Evolutionary conservation across 2,113 vertebrate species (phyloP).

Genomic region (Tyto alba): DNA sequence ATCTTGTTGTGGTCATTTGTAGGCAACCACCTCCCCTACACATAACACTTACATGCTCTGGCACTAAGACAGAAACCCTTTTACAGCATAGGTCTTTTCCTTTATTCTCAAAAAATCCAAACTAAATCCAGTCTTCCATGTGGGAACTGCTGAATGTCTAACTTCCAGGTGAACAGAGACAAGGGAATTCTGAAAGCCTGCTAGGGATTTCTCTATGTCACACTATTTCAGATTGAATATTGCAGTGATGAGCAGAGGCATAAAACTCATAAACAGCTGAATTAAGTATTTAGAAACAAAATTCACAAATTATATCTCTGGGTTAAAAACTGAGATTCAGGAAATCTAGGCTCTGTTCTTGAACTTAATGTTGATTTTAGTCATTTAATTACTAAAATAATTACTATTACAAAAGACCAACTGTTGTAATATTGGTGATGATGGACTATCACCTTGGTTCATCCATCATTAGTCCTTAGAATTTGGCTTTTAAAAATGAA

Average conservation of each 20-base stretch:
- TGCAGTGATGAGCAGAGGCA: neutral
- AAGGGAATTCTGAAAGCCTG: neutral
- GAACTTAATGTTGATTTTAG: neutral
- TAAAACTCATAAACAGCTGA: neutral
- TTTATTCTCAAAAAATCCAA: neutral
- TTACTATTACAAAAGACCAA: neutral
- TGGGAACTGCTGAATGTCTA: neutral
- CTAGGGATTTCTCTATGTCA: neutral
- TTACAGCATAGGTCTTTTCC: neutral
- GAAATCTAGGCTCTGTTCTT: neutral
- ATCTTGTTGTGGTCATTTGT: neutral
- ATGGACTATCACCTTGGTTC: neutral
- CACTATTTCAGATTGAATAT: neutral
- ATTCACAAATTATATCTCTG: neutral
- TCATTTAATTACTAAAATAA: neutral
- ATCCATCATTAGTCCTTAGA: neutral
- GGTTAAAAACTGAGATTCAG: neutral
- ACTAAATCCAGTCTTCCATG: neutral
- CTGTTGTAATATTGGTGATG: neutral
- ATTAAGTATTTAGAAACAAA: neutral
- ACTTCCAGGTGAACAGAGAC: neutral
- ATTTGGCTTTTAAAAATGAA: neutral
- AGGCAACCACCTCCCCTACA: neutral
- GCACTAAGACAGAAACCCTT: neutral
- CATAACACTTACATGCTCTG: neutral